Evolutionary conservation across 2,797 vertebrate species (phyloP), one percentile per base, ranked within the genome.

Genomic region (Eulemur mongoz): DNA sequence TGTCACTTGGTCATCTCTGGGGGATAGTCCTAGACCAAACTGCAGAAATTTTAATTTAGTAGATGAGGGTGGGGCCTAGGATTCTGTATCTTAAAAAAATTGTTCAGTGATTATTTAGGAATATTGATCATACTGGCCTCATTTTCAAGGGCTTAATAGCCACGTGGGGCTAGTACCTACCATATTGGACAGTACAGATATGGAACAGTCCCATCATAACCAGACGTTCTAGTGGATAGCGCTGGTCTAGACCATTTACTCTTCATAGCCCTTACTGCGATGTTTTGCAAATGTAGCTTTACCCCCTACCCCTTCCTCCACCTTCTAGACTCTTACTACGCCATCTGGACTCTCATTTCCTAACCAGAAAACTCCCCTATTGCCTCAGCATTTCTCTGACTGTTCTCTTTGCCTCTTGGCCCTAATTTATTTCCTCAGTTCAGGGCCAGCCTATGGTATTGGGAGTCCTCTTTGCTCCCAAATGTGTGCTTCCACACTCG

Each of bases 341-440:
- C n/a, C 67, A 45, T 35, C 43, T 81, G 7, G 69, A 65, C 40
- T 52, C 59, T 70, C 43, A 45, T 25, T 54, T 13, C 45, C 35
- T 73, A 59, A n/a, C 17, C 54, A 95, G 86, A 80, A 88, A 84
- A 88, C 45, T 35, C 35, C 67, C 30, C 25, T 23, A 2, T 4
- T 63, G 52, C 5, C 32, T 80, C 67, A 84, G 59, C 30, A n/a
- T 23, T 79, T 81, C 87, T 93, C 57, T 59, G 25, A 78, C 89
- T 45, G 4, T 54, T 59, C 23, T 76, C 10, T 84, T 70, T 91
- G 35, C 27, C 52, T 79, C 38, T 91, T 59, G 75, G 40, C 40
- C 69, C 88, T 88, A 84, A 70, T 91, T 91, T 59, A 93, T 81
- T 85, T 88, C 40, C 69, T 82, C n/a, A 76, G 40, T 65, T 86